phyloP scores from a whole-genome alignment of 1,140 invertebrate genomes.

The Apis dorsata region DNA sequence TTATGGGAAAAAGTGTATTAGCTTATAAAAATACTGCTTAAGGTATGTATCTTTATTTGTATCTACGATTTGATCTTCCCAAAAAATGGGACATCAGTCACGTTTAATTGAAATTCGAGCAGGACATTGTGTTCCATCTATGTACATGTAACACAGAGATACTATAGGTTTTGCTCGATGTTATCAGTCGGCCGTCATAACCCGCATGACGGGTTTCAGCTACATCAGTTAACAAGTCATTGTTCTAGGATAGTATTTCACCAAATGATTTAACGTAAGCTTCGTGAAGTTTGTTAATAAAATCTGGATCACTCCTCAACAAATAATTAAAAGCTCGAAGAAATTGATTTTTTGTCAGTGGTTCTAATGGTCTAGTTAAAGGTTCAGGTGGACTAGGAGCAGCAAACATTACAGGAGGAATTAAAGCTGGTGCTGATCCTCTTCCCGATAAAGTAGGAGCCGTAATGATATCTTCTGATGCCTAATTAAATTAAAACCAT shows the following conservation, averaged over 20 bases:
- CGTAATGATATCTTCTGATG: constrained; percentile 71
- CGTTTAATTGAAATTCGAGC: constrained; percentile 52
- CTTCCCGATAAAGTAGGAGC: constrained; percentile 68
- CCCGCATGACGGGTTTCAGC: constrained; percentile 50
- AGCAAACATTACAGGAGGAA: constrained; percentile 92
- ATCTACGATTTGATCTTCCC: constrained; percentile 31
- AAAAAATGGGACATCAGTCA: constrained; percentile 42
- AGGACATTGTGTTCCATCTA: constrained; percentile 41
- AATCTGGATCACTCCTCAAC: constrained; percentile 91
- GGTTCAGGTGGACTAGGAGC: constrained; percentile 78
- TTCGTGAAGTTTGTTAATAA: constrained; percentile 92
- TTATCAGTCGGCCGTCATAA: constrained; percentile 58
- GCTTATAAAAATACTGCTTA: constrained; percentile 78
- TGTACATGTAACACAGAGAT: constrained; percentile 52
- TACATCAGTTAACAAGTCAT: constrained; percentile 13
- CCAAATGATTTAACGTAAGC: constrained; percentile 92
- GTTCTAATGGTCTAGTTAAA: constrained; percentile 81
- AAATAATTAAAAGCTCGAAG: constrained; percentile 93
- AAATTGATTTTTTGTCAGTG: constrained; percentile 91
- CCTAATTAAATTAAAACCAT: constrained; percentile 52
- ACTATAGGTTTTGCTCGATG: constrained; percentile 51
- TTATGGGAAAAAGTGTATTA: constrained; percentile 54
- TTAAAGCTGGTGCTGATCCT: constrained; percentile 84
- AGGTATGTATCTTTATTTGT: constrained; percentile 56
- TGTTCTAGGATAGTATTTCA: constrained; percentile 83